Evolutionary conservation across 2,888 invertebrate species (phyloP).

Genomic region (Adelphocoris suturalis): DNA sequence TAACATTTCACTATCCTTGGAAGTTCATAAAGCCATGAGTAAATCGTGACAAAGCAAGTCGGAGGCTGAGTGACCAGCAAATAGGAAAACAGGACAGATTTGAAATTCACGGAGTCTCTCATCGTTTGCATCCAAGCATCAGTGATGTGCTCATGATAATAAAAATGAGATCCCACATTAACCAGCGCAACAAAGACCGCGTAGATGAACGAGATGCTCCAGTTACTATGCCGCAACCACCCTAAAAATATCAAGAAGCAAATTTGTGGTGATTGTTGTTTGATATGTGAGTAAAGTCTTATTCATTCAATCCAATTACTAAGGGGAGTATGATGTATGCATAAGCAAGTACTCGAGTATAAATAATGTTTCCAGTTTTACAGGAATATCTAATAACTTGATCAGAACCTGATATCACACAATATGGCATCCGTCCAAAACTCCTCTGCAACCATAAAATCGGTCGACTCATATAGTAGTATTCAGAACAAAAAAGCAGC

Average conservation of each 20-base stretch:
- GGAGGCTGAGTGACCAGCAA: background rate
- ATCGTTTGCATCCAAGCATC: background rate
- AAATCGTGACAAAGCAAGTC: background rate
- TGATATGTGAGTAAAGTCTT: background rate
- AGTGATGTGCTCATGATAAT: background rate
- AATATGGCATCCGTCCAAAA: slow-evolving; percentile 23
- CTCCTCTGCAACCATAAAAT: slow-evolving; percentile 22
- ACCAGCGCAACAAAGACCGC: background rate
- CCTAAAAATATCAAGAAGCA: background rate
- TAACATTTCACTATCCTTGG: background rate
- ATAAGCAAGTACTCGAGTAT: no score
- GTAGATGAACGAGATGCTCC: background rate
- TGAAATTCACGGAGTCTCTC: background rate
- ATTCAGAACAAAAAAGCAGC: background rate
- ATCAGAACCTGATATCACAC: background rate
- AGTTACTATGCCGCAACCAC: background rate
- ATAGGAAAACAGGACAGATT: background rate
- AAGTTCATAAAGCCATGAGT: slow-evolving; percentile 11
- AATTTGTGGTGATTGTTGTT: background rate
- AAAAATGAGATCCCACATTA: background rate
- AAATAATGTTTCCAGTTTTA: background rate
- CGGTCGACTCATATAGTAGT: background rate
- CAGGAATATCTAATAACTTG: background rate
- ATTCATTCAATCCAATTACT: background rate
- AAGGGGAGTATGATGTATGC: no score